Percentiles rank a stretch among this genome's conserved stretches.
phyloP scores from a whole-genome alignment of 1,140 invertebrate genomes.

The Micrasema minimum region DNA sequence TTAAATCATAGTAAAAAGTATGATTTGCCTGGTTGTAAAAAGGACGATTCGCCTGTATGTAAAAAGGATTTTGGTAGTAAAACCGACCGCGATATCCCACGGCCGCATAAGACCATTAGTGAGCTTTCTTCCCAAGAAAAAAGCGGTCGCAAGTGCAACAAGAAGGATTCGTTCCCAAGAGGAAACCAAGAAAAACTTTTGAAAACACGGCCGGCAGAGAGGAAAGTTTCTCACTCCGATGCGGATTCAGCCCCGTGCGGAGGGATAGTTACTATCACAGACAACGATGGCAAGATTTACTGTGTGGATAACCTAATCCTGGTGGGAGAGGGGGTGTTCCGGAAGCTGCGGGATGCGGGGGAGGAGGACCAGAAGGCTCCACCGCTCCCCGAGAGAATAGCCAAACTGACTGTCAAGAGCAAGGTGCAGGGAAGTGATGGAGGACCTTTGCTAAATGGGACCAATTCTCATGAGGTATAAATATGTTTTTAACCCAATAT shows the following conservation, averaged over 20 bases:
- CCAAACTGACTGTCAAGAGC: constrained; percentile 45
- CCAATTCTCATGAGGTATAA: constrained; percentile 42
- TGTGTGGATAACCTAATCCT: constrained; percentile 52
- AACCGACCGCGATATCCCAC: constrained; percentile 54
- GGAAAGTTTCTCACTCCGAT: constrained; percentile 8
- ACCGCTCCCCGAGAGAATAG: constrained; percentile 1
- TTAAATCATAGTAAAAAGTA: background rate
- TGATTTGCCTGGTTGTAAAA: background rate
- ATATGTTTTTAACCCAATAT: too few relatives aligned
- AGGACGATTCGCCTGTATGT: too few relatives aligned
- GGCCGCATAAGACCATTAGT: constrained; percentile 14
- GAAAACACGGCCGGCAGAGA: constrained; percentile 13
- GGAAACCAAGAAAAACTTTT: constrained; percentile 46
- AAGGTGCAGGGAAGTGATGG: constrained; percentile 35
- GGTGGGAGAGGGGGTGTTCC: constrained; percentile 45
- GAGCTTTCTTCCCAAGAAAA: background rate
- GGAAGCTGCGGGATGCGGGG: constrained; percentile 19
- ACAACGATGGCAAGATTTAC: constrained; percentile 50
- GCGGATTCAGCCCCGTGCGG: constrained; percentile 12
- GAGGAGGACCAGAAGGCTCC: constrained; percentile 11
- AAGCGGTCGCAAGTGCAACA: constrained; percentile 12
- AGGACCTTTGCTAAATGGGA: constrained; percentile 23
- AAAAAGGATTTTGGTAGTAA: constrained; percentile 50
- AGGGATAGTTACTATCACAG: constrained; percentile 45
- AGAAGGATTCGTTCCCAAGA: constrained; percentile 17